phyloP scores from a whole-genome alignment of 1,140 invertebrate genomes.

The Zelostemma sp. region DNA sequence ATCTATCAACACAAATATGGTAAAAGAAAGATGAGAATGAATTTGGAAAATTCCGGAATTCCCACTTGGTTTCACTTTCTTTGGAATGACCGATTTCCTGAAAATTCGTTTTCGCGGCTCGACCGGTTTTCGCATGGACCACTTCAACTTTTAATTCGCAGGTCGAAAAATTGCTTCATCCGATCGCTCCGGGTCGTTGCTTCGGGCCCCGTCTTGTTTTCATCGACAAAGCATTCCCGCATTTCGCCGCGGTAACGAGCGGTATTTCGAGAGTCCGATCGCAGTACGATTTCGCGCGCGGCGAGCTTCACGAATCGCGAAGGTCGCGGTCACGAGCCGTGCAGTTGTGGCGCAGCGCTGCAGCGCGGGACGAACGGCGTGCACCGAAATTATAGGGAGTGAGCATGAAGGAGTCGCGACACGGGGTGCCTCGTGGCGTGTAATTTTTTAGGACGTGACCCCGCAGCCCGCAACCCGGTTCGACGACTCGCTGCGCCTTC shows the following conservation, averaged over 20 bases:
- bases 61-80: constrained; percentile 7
- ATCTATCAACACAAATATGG: too few species aligned
- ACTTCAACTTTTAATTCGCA: too few species aligned
- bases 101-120: background rate
- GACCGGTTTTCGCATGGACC: too few species aligned
- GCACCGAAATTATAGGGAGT: constrained; percentile 46
- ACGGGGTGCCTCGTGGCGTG: constrained; percentile 46
- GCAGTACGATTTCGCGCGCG: constrained; percentile 23
- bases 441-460: constrained; percentile 51
- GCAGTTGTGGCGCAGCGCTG: constrained; percentile 15
- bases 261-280: constrained; percentile 36
- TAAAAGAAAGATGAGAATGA: too few species aligned
- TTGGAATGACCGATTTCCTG: too few species aligned
- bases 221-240: background rate
- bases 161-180: constrained; percentile 15
- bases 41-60: too few species aligned
- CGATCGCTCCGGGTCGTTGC: background rate
- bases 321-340: constrained; percentile 42
- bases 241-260: constrained; percentile 19
- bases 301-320: constrained; percentile 38
- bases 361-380: constrained; percentile 27
- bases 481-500: constrained; percentile 33
- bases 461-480: constrained; percentile 28
- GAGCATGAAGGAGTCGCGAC: constrained; percentile 42
- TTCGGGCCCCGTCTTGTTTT: too few species aligned